Evolutionary conservation across 2,113 vertebrate genomes (phyloP).

Genomic region (Thalassoma bifasciatum): DNA sequence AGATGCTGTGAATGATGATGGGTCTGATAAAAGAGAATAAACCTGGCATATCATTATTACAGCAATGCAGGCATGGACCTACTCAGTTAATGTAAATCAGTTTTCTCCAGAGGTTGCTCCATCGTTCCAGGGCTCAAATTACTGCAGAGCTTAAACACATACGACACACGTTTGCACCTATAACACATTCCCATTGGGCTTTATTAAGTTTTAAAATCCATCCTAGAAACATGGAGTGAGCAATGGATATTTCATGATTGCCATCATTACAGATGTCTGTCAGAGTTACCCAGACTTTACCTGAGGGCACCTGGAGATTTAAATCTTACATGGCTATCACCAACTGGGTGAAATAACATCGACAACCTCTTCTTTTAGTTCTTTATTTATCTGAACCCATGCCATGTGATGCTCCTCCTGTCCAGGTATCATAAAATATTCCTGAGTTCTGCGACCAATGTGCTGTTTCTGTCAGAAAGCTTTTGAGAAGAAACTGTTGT

Average conservation of each 20-base stretch:
- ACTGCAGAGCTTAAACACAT: conserved; percentile 19
- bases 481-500: conserved; percentile 31
- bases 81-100: not conserved
- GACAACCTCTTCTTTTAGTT: conserved; percentile 14
- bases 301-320: conserved; percentile 27
- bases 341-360: conserved; percentile 11
- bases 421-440: conserved; percentile 43
- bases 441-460: not conserved
- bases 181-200: conserved; percentile 43
- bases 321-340: conserved; percentile 19
- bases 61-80: not conserved
- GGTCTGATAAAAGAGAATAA: conserved; percentile 18
- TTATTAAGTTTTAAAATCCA: conserved; percentile 54
- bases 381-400: not conserved
- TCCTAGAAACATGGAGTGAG: conserved; percentile 11
- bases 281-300: conserved; percentile 51
- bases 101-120: not conserved
- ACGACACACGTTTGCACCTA: conserved; percentile 11
- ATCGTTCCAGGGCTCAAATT: conserved; percentile 5
- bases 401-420: conserved; percentile 12
- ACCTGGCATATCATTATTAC: not conserved
- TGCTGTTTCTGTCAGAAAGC: conserved; percentile 21
- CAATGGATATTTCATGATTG: conserved; percentile 60
- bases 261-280: conserved; percentile 44
- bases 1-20: not conserved